phyloP scores from a whole-genome alignment of 2,113 vertebrate genomes.

The Microcebus lehilahytsara region DNA sequence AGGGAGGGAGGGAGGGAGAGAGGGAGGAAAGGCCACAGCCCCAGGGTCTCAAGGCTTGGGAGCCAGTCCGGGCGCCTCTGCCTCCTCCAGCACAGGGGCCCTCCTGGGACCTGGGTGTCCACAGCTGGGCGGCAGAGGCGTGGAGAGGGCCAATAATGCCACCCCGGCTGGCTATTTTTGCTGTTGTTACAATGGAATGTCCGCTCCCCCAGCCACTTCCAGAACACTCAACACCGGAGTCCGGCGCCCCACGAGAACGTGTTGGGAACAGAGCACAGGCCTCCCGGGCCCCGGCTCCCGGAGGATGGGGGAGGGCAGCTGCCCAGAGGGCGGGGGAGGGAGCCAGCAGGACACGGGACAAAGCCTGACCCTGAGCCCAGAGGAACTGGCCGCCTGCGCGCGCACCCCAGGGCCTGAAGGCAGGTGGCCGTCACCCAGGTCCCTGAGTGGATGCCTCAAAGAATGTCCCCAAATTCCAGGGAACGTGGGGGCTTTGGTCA shows the following conservation, averaged over 20 bases:
- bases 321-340: neutral
- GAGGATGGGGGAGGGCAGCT: neutral
- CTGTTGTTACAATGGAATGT: rapidly evolving
- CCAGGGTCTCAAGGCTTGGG: neutral
- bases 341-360: neutral
- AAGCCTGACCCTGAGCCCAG: neutral
- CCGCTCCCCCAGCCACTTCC: rapidly evolving
- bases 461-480: neutral
- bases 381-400: neutral
- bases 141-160: rapidly evolving
- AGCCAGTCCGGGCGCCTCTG: neutral
- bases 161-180: neutral
- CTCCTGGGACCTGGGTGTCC: rapidly evolving
- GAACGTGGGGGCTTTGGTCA: rapidly evolving
- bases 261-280: constrained; percentile 47
- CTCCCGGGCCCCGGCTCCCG: neutral
- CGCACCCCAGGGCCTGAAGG: neutral
- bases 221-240: neutral
- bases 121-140: neutral
- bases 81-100: neutral
- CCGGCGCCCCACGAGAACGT: rapidly evolving
- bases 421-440: neutral
- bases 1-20: too few species aligned
- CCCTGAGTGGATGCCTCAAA: neutral
- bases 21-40: neutral